Conservation (phyloP, 1,140 invertebrate species). For the Geopemphigus sp. region DNA sequence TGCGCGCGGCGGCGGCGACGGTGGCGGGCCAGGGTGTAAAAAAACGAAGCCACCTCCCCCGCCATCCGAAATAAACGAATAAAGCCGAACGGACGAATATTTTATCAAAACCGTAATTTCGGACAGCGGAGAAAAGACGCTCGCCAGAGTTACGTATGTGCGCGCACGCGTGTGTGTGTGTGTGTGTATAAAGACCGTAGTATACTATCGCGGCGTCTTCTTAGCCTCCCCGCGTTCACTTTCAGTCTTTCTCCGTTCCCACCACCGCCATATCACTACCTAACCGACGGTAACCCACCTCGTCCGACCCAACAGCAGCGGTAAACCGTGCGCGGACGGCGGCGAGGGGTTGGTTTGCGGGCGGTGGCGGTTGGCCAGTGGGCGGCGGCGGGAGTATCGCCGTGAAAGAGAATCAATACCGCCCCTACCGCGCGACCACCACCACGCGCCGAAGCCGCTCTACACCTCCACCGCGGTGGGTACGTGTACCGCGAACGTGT, state of each 20-base stretch:
- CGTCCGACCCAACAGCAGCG: neutral
- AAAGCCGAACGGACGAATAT: slow-evolving; percentile 27
- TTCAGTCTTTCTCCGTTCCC: neutral
- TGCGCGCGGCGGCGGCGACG: too few species aligned
- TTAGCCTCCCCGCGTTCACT: neutral
- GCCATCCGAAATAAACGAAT: slow-evolving; percentile 39
- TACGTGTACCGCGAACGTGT: too few species aligned
- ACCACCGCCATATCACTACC: neutral
- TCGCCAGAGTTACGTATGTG: too few species aligned
- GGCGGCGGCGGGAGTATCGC: slow-evolving; percentile 1
- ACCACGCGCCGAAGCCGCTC: neutral
- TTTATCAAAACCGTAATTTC: slow-evolving; percentile 10
- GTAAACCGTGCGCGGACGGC: neutral
- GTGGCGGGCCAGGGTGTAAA: neutral
- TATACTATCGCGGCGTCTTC: neutral
- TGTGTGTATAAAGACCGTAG: neutral
- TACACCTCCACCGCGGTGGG: neutral
- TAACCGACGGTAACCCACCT: neutral
- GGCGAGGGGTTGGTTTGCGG: neutral
- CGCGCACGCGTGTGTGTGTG: too few species aligned
- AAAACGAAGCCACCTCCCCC: too few species aligned
- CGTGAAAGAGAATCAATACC: slow-evolving; percentile 47
- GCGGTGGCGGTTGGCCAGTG: neutral
- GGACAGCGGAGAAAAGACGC: neutral
- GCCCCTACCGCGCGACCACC: neutral